Evolutionary conservation across 2,888 invertebrate genomes (phyloP).

Genomic region (Diarsia dahlii): DNA sequence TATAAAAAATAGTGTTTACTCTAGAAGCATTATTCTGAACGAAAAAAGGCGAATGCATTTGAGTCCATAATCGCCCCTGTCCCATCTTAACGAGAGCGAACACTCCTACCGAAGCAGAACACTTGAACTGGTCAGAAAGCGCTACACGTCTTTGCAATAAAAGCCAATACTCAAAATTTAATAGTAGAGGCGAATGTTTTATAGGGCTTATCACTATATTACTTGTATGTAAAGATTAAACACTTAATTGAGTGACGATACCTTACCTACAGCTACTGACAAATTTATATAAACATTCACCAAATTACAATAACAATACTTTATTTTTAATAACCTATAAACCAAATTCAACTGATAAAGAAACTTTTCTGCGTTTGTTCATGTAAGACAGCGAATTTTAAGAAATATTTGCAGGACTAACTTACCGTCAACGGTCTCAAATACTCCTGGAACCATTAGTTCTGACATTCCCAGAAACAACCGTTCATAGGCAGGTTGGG

Average conservation of each 20-base stretch:
- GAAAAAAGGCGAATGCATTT: too few species aligned
- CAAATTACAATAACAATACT: not conserved
- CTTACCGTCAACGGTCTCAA: slow-evolving; percentile 71
- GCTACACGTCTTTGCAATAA: not conserved
- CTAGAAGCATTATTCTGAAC: too few species aligned
- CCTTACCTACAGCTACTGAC: not conserved
- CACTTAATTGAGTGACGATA: not conserved
- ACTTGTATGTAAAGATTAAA: not conserved
- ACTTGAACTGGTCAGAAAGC: not conserved
- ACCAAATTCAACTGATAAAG: not conserved
- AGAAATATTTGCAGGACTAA: not conserved
- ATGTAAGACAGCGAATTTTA: slow-evolving; percentile 28
- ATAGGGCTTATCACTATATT: not conserved
- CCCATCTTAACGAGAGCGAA: not conserved
- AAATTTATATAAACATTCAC: not conserved
- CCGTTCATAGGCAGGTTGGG: not conserved
- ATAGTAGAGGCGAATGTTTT: not conserved
- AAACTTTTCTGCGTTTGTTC: not conserved
- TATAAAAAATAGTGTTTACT: too few species aligned
- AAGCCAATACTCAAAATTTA: not conserved
- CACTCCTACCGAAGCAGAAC: not conserved
- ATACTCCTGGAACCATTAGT: slow-evolving; percentile 74
- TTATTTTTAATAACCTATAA: not conserved
- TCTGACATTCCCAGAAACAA: slow-evolving; percentile 5
- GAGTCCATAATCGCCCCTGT: too few species aligned